These are phyloP conservation scores for Campylorhamphus procurvoides DNA, from an alignment of 2,113 vertebrate species.

Conservation along the genomic window DNA sequence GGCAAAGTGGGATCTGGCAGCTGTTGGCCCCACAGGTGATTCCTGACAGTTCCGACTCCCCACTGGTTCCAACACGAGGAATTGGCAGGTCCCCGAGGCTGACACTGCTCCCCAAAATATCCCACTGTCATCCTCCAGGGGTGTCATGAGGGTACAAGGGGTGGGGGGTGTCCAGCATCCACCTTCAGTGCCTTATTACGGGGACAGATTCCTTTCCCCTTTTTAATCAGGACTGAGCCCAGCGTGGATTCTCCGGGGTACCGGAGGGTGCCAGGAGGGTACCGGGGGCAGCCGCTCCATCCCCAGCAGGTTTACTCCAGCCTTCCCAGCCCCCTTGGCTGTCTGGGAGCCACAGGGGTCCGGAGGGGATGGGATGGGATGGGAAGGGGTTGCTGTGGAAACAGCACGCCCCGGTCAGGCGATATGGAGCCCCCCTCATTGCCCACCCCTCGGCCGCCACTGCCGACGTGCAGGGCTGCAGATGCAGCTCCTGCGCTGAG, in stretches of 20 bases:
- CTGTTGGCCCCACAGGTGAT: background rate
- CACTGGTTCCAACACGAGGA: background rate
- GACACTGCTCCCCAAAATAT: background rate
- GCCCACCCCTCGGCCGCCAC: background rate
- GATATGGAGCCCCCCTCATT: background rate
- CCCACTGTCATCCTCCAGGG: background rate
- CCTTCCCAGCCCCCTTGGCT: background rate
- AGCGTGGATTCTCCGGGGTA: accelerated
- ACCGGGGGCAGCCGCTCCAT: background rate
- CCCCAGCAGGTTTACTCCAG: background rate
- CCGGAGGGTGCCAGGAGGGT: background rate
- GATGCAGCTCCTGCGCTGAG: background rate
- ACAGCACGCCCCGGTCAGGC: background rate
- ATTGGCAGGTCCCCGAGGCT: background rate
- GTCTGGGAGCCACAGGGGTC: background rate
- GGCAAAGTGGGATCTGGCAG: background rate
- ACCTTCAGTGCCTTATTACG: background rate
- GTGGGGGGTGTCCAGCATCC: background rate
- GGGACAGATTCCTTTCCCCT: background rate
- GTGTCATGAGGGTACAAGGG: background rate
- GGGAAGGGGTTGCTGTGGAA: slow-evolving; percentile 12
- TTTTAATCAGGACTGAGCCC: background rate
- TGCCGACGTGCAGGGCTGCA: background rate
- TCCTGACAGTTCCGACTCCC: background rate
- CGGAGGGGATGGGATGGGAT: background rate